Percentiles rank a stretch among this genome's conserved stretches.
phyloP scores from a whole-genome alignment of 2,888 invertebrate genomes.

The Physocephala rufipes region DNA sequence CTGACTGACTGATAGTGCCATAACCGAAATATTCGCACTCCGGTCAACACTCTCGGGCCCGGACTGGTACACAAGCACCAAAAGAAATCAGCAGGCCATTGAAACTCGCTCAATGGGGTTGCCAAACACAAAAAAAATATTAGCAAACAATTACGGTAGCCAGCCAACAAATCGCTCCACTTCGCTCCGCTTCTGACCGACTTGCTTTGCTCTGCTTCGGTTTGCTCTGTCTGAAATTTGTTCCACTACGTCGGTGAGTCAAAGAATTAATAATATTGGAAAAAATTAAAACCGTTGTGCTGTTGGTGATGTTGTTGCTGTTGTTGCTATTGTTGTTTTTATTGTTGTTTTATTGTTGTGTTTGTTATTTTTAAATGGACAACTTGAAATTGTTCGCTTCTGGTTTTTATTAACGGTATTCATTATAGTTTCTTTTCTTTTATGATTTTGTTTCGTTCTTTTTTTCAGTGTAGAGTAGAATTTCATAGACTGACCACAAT shows the following conservation, averaged over 20 bases:
- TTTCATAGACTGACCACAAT: neutral
- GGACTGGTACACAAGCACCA: too few species aligned
- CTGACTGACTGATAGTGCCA: constrained; percentile 7
- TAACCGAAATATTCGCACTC: constrained; percentile 12
- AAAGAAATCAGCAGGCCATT: too few species aligned
- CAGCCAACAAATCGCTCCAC: neutral
- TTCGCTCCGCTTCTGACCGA: too few species aligned
- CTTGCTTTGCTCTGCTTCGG: too few species aligned
- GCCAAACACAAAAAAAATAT: neutral
- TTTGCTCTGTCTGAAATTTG: constrained; percentile 34
- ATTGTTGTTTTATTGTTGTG: too few species aligned
- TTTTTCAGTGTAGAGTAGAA: neutral
- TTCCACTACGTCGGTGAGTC: constrained; percentile 18
- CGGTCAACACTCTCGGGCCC: neutral
- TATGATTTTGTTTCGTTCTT: constrained; percentile 15
- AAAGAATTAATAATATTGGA: neutral
- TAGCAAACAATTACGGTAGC: constrained; percentile 22
- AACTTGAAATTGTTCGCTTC: constrained; percentile 1
- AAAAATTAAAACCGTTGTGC: constrained; percentile 6
- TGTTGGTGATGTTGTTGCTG: neutral
- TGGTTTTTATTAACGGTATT: constrained; percentile 6
- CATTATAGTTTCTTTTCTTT: constrained; percentile 6
- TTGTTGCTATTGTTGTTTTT: too few species aligned
- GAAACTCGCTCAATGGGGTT: neutral
- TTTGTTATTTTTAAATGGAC: neutral